phyloP scores from a whole-genome alignment of 2,113 vertebrate genomes.

The Etheostoma spectabile region DNA sequence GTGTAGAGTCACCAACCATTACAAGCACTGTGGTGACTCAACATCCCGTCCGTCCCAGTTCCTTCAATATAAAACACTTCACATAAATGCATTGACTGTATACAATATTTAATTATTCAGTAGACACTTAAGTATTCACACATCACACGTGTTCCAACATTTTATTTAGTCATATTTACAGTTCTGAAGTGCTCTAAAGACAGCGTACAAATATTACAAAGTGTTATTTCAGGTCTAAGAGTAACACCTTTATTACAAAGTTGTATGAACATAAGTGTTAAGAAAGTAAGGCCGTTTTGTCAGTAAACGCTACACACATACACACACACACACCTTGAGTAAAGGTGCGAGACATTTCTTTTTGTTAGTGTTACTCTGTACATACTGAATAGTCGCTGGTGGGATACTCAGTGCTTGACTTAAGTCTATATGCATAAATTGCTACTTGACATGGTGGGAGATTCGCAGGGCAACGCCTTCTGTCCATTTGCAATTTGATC shows the following conservation, averaged over 20 bases:
- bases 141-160: conserved; percentile 50
- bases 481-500: conserved; percentile 33
- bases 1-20: conserved; percentile 44
- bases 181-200: conserved; percentile 80
- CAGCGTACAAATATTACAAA: conserved; percentile 82
- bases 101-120: conserved; percentile 5
- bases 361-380: conserved; percentile 72
- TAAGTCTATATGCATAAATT: conserved; percentile 40
- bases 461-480: conserved; percentile 28
- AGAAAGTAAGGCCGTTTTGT: conserved; percentile 78
- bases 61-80: conserved; percentile 54
- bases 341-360: conserved; percentile 55
- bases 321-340: conserved; percentile 64
- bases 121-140: conserved; percentile 13
- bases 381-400: conserved; percentile 66
- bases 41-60: conserved; percentile 53
- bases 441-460: conserved; percentile 47
- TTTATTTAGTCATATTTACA: conserved; percentile 79
- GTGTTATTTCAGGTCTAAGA: conserved; percentile 74
- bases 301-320: conserved; percentile 73
- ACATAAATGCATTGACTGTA: background rate
- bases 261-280: conserved; percentile 69
- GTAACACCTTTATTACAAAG: conserved; percentile 71
- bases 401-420: conserved; percentile 67
- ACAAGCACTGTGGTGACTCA: conserved; percentile 67